phyloP scores from a whole-genome alignment of 2,113 vertebrate genomes.

The Dipodomys spectabilis region DNA sequence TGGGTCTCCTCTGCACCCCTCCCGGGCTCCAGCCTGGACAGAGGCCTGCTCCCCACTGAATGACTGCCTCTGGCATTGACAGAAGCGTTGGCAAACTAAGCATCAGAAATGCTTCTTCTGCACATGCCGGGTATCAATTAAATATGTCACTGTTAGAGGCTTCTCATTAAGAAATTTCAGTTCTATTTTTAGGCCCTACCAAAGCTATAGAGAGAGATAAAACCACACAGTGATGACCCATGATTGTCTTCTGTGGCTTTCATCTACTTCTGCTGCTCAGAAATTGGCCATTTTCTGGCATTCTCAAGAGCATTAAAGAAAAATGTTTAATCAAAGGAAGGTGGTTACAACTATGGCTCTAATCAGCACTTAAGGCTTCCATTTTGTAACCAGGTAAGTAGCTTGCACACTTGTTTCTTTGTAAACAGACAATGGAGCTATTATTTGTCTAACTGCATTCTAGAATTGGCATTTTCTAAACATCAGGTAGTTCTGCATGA shows the following conservation, averaged over 20 bases:
- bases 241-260: no score
- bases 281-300: neutral
- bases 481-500: neutral
- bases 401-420: conserved; percentile 8
- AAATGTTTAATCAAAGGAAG: conserved; percentile 64
- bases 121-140: neutral
- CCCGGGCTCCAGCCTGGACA: neutral
- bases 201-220: conserved; percentile 26
- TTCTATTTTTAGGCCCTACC: neutral
- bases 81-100: neutral
- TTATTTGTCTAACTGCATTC: conserved; percentile 2
- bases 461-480: conserved; percentile 22
- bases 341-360: neutral
- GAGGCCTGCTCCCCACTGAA: neutral
- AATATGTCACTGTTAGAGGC: neutral
- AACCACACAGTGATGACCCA: no score
- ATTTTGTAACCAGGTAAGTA: neutral
- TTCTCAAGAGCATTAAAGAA: conserved; percentile 63
- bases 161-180: conserved; percentile 50
- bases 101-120: neutral
- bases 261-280: neutral
- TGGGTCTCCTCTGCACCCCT: neutral
- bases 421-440: neutral
- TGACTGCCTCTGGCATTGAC: neutral
- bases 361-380: conserved; percentile 12